These are phyloP conservation scores for Agriopis aurantiaria DNA, from an alignment of 2,888 invertebrate species.

Conservation along the genomic window DNA sequence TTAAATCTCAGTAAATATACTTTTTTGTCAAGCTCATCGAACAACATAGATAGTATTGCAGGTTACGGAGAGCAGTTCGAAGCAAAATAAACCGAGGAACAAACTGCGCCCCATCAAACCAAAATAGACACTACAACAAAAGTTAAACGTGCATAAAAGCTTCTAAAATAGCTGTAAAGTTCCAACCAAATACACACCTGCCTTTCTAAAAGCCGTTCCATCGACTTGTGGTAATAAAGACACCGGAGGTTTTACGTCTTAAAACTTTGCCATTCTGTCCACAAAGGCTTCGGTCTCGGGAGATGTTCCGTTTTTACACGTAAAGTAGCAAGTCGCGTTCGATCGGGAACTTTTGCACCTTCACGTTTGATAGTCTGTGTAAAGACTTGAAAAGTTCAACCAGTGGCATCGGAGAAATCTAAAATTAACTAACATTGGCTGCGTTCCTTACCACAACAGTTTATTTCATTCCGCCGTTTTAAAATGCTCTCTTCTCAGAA, in stretches of 20 bases:
- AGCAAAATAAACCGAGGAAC: conserved; percentile 5
- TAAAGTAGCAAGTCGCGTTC: conserved; percentile 54
- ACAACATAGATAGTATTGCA: not conserved
- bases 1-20: too few relatives aligned
- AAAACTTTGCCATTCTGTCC: conserved; percentile 55
- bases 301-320: conserved; percentile 51
- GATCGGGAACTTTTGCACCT: conserved; percentile 51
- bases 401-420: not conserved
- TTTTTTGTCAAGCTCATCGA: not conserved
- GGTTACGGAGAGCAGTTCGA: not conserved
- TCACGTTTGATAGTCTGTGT: conserved; percentile 27
- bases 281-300: conserved; percentile 52
- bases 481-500: too few relatives aligned
- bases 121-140: conserved; percentile 11
- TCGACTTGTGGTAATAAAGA: conserved; percentile 50
- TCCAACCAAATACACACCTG: conserved; percentile 32
- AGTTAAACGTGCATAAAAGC: conserved; percentile 21
- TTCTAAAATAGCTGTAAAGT: conserved; percentile 30
- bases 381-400: conserved; percentile 4
- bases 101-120: conserved; percentile 6
- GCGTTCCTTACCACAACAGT: not conserved
- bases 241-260: conserved; percentile 49
- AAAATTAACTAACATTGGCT: not conserved
- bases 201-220: conserved; percentile 30
- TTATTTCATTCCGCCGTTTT: not conserved